These are phyloP conservation scores for Trissolcus brochymenae DNA, from an alignment of 2,888 invertebrate genomes.

Conservation along the genomic window DNA sequence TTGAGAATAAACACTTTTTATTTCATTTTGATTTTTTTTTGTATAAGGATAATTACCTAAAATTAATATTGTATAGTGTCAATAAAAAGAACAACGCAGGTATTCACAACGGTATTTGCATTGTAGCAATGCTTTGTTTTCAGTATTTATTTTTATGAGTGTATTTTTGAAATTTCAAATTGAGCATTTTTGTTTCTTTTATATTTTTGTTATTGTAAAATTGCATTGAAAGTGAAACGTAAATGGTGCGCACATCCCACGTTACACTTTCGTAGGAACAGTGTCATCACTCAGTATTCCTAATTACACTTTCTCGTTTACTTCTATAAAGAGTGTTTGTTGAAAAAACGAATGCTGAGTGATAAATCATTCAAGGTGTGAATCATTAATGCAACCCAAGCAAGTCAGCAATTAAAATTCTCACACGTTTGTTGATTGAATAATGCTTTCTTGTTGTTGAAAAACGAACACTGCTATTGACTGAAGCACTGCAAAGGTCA, in stretches of 20 bases:
- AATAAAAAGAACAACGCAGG: too few relatives aligned
- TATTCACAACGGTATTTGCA: too few relatives aligned
- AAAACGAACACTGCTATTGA: slow-evolving; percentile 29
- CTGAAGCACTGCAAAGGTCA: slow-evolving; percentile 42
- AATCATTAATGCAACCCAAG: slow-evolving; percentile 34
- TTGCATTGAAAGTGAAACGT: slow-evolving; percentile 6
- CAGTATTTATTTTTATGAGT: too few relatives aligned
- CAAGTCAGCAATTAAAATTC: slow-evolving; percentile 30
- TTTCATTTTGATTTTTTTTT: too few relatives aligned
- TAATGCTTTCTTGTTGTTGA: slow-evolving; percentile 28
- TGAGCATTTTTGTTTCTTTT: too few relatives aligned
- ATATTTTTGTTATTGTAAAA: not conserved
- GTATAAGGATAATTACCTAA: too few relatives aligned
- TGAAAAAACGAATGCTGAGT: slow-evolving; percentile 21
- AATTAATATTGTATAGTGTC: too few relatives aligned
- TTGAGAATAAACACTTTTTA: too few relatives aligned
- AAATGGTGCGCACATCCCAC: slow-evolving; percentile 13
- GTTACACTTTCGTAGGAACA: slow-evolving; percentile 26
- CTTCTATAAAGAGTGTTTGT: slow-evolving; percentile 9
- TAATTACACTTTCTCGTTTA: slow-evolving; percentile 44
- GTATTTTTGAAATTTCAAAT: too few relatives aligned
- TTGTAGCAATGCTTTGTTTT: too few relatives aligned
- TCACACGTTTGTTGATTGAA: slow-evolving; percentile 29
- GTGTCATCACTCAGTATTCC: slow-evolving; percentile 35
- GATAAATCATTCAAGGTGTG: slow-evolving; percentile 43